Conservation (phyloP, 2,797 vertebrate genomes). For the Tiaroga cobitis region DNA sequence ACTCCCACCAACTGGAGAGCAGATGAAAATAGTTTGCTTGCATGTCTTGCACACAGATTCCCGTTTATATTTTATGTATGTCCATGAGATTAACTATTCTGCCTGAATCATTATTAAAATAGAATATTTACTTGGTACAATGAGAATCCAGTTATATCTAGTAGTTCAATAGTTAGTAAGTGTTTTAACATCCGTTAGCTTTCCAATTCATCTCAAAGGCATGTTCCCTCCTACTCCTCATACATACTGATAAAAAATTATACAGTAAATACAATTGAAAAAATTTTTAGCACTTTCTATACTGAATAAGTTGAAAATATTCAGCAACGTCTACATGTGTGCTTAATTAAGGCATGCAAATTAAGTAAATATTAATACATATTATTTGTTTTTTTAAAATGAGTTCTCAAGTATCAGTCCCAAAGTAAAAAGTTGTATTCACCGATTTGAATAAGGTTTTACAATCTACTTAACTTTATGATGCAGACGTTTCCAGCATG, state of each 20-base stretch:
- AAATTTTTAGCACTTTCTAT: not conserved
- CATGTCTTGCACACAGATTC: not conserved
- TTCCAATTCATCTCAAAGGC: not conserved
- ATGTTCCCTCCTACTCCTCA: not conserved
- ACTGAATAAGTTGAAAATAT: not conserved
- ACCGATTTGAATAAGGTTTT: not conserved
- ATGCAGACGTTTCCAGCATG: constrained; percentile 28
- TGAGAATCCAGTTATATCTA: not conserved
- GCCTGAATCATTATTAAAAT: not conserved
- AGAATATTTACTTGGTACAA: not conserved
- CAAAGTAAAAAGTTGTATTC: not conserved
- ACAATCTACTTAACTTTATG: constrained; percentile 1
- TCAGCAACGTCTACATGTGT: not conserved
- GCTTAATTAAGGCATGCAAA: not conserved
- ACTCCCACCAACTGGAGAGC: constrained; percentile 48
- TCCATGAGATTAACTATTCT: not conserved
- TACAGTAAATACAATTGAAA: not conserved
- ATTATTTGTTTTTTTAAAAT: not conserved
- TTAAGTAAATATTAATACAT: not conserved
- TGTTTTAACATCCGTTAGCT: not conserved
- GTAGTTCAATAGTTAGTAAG: not conserved
- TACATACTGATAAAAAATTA: not conserved
- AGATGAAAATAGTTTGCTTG: constrained; percentile 2
- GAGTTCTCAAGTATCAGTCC: not conserved
- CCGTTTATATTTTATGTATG: not conserved